Evolutionary conservation across 2,888 invertebrate species (phyloP), one percentile per base, ranked within the genome.

Genomic region (Epinotia brunnichana): DNA sequence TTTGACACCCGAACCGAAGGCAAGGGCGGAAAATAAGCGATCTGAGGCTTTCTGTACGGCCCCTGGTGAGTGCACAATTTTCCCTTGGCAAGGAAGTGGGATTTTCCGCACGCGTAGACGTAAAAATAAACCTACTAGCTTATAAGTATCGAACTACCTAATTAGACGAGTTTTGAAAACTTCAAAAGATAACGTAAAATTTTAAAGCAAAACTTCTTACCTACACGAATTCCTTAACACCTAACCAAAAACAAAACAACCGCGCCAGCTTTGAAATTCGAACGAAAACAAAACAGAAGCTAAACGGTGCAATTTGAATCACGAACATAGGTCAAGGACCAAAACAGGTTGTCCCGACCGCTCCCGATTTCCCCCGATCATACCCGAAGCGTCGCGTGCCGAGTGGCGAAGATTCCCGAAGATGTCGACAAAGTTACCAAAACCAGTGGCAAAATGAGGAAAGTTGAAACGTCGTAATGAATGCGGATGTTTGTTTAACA

Each of bases 261-360:
- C 19, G 19, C 19, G 19, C 39, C 35, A 15, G 21, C 7, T 66
- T 57, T 53, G 39, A 64, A 54, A 39, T 54, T 17, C 15, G 53
- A 69, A 44, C n/a, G 44, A 70, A 57, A 51, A 15, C 62, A 44
- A 73, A 63, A 63, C 68, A 51, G 51, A 53, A 62, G 51, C 59
- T 70, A 63, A 73, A 63, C 59, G 73, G 63, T 69, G 57, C 69
- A 73, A 73, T 73, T 69, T 69, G 57, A 73, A 57, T 63, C 73
- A 73, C 73, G 73, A 63, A 69, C 73, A 19, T 73, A 73, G 73
- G 73, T 73, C 73, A 69, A 63, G 73, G 69, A 69, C 73, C 73
- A 73, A 44, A 68, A 72, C 70, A 70, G 62, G 70, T 70, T 64
- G 17, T 24, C 41, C 60, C 69, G 61, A 69, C 7, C n/a, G 21